These are phyloP conservation scores for Gymnothorax javanicus DNA, from an alignment of 2,797 vertebrate species.

Conservation along the genomic window DNA sequence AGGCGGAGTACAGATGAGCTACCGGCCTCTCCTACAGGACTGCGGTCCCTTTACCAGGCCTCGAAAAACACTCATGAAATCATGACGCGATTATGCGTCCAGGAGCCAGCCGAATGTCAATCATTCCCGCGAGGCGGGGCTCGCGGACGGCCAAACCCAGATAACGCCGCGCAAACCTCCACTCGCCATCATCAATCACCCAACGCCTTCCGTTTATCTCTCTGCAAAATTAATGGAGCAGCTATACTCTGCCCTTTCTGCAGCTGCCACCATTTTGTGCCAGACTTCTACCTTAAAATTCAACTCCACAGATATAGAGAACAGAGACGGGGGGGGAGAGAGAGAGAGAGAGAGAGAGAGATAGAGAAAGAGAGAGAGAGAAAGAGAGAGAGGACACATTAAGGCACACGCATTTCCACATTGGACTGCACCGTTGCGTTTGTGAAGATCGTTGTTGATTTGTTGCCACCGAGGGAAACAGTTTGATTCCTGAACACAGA, in stretches of 20 bases:
- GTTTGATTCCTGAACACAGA: not conserved
- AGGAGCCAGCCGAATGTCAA: not conserved
- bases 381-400: not conserved
- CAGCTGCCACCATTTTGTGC: not conserved
- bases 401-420: not conserved
- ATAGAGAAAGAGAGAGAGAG: not conserved
- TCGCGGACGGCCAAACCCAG: not conserved
- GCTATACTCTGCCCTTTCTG: not conserved
- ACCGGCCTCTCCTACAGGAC: not conserved
- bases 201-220: not conserved
- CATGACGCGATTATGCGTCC: not conserved
- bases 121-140: not conserved
- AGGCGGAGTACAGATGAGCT: not conserved
- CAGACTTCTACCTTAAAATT: not conserved
- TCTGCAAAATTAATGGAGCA: not conserved
- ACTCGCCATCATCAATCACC: not conserved
- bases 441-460: too few species aligned
- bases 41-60: not conserved
- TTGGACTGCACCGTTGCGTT: too few species aligned
- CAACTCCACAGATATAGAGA: not conserved
- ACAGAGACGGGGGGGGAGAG: not conserved
- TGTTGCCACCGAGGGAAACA: not conserved
- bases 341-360: not conserved
- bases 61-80: not conserved
- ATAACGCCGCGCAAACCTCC: too few species aligned